Base-by-base conservation (phyloP, 2,113 vertebrate species). In the Tachuris rubrigastra region DNA sequence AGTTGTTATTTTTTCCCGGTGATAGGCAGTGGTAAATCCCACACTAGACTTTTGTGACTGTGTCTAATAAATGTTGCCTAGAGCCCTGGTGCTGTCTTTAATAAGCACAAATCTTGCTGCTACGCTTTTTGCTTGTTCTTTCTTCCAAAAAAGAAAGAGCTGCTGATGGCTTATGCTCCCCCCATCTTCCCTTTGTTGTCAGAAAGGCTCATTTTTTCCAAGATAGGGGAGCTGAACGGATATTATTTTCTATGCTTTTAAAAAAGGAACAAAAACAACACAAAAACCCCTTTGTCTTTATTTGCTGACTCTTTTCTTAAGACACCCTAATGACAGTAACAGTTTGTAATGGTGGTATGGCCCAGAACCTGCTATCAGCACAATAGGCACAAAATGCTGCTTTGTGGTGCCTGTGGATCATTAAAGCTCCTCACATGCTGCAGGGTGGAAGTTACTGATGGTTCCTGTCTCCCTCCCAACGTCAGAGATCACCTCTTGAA, bases 91-190 rank as follows among this genome's bases (percentile, higher is more conserved):
- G 46, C 81, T 87, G 85, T 39, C 67, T 94, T 58, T 95, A 96
- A 91, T 87, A 94, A 94, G 89, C 82, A 87, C 84, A 79, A 46
- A 90, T 87, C 85, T 91, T 39, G 62, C 87, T 62, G 63, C 47
- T 69, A 10, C 7, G 5, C 68, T 58, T 62, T 63, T 89, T 87
- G 42, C 82, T 72, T 92, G 73, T 39, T 95, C 85, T 63, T 85
- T 87, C 74, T 71, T 91, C 65, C 67, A 62, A n/a, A 23, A 83
- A 24, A 78, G 28, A 85, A 63, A n/a, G 25, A 71, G 18, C 66
- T 60, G 53, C 30, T 28, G 50, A 56, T 62, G 71, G 30, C 65
- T 94, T 59, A 6, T 15, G 33, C 78, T 84, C 67, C 58, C 58
- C 55, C 35, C 41, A 23, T 18, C 85, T 56, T 77, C 22, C 74